phyloP scores from a whole-genome alignment of 2,888 invertebrate species.

The Drosophila neutralis region DNA sequence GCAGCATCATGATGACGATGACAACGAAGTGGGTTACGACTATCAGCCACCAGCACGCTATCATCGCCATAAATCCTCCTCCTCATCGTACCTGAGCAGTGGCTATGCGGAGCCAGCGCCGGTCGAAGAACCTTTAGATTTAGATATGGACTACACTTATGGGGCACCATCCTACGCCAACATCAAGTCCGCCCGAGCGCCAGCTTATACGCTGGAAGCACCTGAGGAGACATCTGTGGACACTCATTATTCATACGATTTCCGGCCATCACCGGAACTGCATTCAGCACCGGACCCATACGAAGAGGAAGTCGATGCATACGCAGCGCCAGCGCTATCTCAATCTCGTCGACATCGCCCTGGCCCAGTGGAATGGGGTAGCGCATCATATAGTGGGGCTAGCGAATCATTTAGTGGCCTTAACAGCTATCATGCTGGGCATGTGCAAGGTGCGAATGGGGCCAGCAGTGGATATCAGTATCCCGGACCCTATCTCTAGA shows the following conservation, averaged over 20 bases:
- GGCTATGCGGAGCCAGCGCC: slow-evolving; percentile 64
- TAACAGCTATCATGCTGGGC: slow-evolving; percentile 81
- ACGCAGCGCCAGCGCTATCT: slow-evolving; percentile 44
- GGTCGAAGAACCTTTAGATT: slow-evolving; percentile 57
- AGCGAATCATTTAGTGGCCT: slow-evolving; percentile 75
- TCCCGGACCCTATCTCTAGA: slow-evolving; percentile 62
- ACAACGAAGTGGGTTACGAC: slow-evolving; percentile 57
- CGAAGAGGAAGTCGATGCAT: slow-evolving; percentile 47
- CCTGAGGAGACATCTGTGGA: slow-evolving; percentile 52
- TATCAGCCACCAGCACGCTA: slow-evolving; percentile 38
- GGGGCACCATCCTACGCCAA: slow-evolving; percentile 32
- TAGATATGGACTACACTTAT: slow-evolving; percentile 51
- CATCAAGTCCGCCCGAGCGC: slow-evolving; percentile 41
- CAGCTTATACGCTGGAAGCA: slow-evolving; percentile 62
- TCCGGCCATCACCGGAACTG: slow-evolving; percentile 68
- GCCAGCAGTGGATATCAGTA: slow-evolving; percentile 72
- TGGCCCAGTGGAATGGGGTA: slow-evolving; percentile 43
- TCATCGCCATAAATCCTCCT: slow-evolving; percentile 25
- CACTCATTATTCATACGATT: slow-evolving; percentile 47
- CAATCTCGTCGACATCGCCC: slow-evolving; percentile 54
- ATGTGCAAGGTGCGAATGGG: slow-evolving; percentile 74
- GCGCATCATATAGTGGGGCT: slow-evolving; percentile 34
- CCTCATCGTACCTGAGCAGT: slow-evolving; percentile 14
- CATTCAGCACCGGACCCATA: slow-evolving; percentile 31
- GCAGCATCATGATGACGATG: slow-evolving; percentile 43